Base-by-base conservation (phyloP, 1,140 invertebrate genomes). In the Meloidogyne floridensis region DNA sequence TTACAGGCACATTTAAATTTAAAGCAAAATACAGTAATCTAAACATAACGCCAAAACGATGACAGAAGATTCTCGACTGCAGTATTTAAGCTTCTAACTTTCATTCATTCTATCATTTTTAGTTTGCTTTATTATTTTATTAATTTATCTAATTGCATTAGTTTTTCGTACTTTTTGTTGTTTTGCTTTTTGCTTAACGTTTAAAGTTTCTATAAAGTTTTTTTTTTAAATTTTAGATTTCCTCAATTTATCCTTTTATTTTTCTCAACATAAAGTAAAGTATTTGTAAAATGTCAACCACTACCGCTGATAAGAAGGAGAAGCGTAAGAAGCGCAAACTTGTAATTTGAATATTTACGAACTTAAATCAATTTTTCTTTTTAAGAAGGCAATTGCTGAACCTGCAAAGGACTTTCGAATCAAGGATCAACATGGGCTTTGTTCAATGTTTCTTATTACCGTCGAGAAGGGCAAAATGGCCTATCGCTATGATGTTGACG, bases 401-500 rank as follows among this genome's bases (percentile, higher is more conserved):
- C 81, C 81, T 13, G 77, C 81, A 65, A 82, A 72, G 11, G 81
- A 82, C 70, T 82, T 82, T 78, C 47, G 70, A 43, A 47, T 54
- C 20, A 82, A 81, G 59, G 82, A 83, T 47, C 43, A 84, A n/a
- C 59, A 65, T 18, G 82, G 82, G 2, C 42, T 84, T 0, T 83
- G 81, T 53, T 83, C 82, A 11, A 47, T 84, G 53, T 84, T 84
- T 54, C 72, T 85, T 2, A 72, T 84, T n/a, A 56, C 75, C 20
- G 83, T 84, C 4, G 80, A 84, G 78, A 32, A n/a, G 47, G 83
- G 84, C 0, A 43, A 51, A 20, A 84, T 82, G 20, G 83, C 83
- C 7, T 84, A 85, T 73, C 83, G 83, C 18, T 84, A 85, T 47
- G 83, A 84, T 70, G 78, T 84, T 20, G 80, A 86, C 15, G 73